Percentiles rank a stretch among this genome's conserved stretches.
Evolutionary conservation across 1,140 invertebrate species (phyloP).

Genomic region (Brachionus manjavacas): DNA sequence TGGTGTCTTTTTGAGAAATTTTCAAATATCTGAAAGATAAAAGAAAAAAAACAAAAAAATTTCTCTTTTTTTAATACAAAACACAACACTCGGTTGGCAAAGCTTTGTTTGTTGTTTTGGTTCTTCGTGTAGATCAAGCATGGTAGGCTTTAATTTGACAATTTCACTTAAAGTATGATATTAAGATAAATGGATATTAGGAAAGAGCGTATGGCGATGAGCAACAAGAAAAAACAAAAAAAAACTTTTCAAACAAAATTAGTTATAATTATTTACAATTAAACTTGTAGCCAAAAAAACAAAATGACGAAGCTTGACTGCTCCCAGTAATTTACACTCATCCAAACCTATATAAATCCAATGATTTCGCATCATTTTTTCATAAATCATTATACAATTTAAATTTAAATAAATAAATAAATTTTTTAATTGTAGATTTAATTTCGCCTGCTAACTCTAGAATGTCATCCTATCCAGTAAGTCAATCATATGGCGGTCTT

Average conservation of each 20-base stretch:
- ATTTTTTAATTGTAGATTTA: background rate
- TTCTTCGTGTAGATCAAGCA: background rate
- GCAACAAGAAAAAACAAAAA: background rate
- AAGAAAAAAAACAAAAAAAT: background rate
- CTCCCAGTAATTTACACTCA: background rate
- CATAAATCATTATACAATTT: constrained; percentile 33
- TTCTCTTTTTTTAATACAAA: background rate
- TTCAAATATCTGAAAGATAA: background rate
- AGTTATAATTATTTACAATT: constrained; percentile 32
- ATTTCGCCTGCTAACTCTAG: background rate
- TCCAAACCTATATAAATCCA: background rate
- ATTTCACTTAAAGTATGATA: constrained; percentile 12
- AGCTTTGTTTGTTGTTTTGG: background rate
- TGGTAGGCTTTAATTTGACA: constrained; percentile 8
- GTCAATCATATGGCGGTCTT: constrained; percentile 9
- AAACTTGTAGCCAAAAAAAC: constrained; percentile 6
- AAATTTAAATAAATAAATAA: background rate
- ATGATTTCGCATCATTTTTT: background rate
- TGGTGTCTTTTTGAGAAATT: background rate
- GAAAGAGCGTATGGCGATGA: constrained; percentile 13
- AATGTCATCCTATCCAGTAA: constrained; percentile 12
- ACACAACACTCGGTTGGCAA: background rate
- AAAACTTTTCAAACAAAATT: constrained; percentile 25
- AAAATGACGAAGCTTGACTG: constrained; percentile 31
- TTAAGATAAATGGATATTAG: constrained; percentile 37